Base-by-base conservation (phyloP, 2,888 invertebrate genomes). In the Pachydiplax longipennis region DNA sequence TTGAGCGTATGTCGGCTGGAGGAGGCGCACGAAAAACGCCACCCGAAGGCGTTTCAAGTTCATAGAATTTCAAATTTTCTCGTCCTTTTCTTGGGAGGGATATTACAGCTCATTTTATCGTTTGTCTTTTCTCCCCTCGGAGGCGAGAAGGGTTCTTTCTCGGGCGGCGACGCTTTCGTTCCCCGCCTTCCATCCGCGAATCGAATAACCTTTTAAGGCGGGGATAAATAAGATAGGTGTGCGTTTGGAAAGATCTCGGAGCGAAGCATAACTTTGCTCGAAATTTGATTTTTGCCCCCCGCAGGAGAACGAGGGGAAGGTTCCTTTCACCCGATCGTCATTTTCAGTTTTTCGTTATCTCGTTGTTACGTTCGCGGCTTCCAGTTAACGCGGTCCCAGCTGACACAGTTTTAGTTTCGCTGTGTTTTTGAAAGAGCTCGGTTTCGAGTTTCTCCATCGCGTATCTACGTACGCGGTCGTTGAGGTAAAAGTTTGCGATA, bases 61-160 rank as follows among this genome's bases (percentile, higher is more conserved):
- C 58, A 35, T 58, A 58, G 83, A 83, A 25, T 83, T 83, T 83
- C 31, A 83, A 83, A 83, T 58, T 58, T 82, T 35, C 31, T 48
- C 53, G 53, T 2, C 82, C 48, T 35, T 31, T 13, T 22, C 53
- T 6, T 8, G n/a, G 37, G 31, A 58, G 87, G 83, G 58, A 65
- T 87, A 61, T 87, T 65, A 61, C 40, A 61, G 61, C 87, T 87
- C 61, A 37, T 61, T 87, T 87, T 40, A 65, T 87, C 61, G 61
- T 37, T 87, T 83, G 53, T 83, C 73, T 73, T 73, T 73, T 73
- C 73, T 73, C 31, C 31, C 65, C 73, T 31, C 25, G 73, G 73
- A 31, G 25, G 25, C 73, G 73, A 73, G 31, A 31, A 31, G 25
- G 31, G 73, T 31, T 73, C 73, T 73, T 73, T 25, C 13, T 25